These are phyloP conservation scores for Copsychus sechellarum DNA, from an alignment of 2,113 vertebrate species.

Conservation along the genomic window DNA sequence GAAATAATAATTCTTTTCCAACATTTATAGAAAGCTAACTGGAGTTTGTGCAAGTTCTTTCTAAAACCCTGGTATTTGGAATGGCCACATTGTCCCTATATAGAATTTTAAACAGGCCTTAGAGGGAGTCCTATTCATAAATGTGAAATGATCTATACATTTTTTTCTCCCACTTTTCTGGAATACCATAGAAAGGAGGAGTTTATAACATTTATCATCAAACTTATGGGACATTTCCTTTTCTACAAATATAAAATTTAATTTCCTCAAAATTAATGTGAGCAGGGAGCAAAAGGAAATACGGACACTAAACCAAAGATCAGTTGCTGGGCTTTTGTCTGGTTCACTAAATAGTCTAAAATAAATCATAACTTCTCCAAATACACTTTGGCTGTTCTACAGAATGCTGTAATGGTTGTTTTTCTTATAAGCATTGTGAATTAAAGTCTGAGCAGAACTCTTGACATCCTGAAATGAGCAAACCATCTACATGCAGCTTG, in stretches of 20 bases:
- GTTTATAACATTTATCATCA: neutral
- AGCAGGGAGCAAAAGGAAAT: neutral
- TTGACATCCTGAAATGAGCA: neutral
- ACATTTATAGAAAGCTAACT: neutral
- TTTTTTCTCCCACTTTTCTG: neutral
- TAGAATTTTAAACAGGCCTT: neutral
- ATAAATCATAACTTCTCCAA: neutral
- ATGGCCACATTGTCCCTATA: neutral
- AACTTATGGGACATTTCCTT: neutral
- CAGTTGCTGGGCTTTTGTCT: neutral
- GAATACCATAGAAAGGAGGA: neutral
- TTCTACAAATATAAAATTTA: neutral
- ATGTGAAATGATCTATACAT: neutral
- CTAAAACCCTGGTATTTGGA: neutral
- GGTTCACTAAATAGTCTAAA: neutral
- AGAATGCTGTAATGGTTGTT: neutral
- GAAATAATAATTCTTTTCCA: neutral
- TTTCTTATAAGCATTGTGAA: neutral
- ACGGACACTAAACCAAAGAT: neutral
- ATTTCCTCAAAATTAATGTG: neutral
- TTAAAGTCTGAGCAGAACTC: neutral
- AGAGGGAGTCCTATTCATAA: neutral
- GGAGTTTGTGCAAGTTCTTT: neutral
- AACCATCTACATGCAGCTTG: neutral
- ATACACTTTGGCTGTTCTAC: neutral